Base-by-base conservation (phyloP, 1,140 invertebrate species). In the Cecropterus lyciades region DNA sequence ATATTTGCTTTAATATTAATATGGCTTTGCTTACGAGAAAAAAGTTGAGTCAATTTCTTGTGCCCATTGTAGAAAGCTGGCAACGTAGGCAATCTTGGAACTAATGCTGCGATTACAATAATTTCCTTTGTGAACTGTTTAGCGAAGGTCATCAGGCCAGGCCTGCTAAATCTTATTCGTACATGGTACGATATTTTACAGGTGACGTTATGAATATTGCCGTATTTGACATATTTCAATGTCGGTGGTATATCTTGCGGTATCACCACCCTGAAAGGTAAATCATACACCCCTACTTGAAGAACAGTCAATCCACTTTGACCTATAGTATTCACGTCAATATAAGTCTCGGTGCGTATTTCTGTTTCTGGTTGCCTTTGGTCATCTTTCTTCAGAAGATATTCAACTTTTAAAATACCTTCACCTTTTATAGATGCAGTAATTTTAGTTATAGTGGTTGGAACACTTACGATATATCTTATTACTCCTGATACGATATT, bases 101-200 rank as follows among this genome's bases (percentile, higher is more conserved):
- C 67, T 17, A 82, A 66, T 5, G 52, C 59, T 7, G 78, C 69
- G 0, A 68, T 67, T 10, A 82, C 59, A 33, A 57, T 68, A 3
- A 82, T 77, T 10, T 79, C 65, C 62, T 79, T 80, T 27, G 63
- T 69, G 42, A 77, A 73, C 15, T 45, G 66, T 65, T 73, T 79
- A 7, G 55, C 17, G 1, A 72, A 60, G 24, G 69, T 45, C 14
- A 73, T 74, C 6, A 69, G 49, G 13, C 76, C 77, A 8, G 72
- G 69, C 42, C 56, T 77, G 43, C 74, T 66, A 51, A 81, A 77
- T 63, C 70, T 77, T 13, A 77, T 77, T 11, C 64, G 16, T 11
- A 81, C 52, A 10, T 81, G 57, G 7, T 81, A 81, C n/a, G 56
- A 53, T 20, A 81, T 79, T 6, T 69, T 64, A 20, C 74, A 79